phyloP scores from a whole-genome alignment of 2,113 vertebrate species.

The Paralichthys olivaceus region DNA sequence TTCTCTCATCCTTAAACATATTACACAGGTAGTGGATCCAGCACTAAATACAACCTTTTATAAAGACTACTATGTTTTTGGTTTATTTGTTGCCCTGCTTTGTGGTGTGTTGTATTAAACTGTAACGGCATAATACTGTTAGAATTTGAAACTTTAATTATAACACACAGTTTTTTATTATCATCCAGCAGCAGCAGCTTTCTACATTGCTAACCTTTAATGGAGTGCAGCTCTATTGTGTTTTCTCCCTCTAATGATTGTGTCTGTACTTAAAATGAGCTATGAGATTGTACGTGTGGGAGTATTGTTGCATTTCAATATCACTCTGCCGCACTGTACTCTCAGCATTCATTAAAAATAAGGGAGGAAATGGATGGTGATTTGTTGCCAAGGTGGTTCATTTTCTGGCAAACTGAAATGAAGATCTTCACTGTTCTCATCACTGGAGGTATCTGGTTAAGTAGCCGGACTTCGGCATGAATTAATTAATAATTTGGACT shows the following conservation, averaged over 20 bases:
- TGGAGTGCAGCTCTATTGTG: slow-evolving; percentile 43
- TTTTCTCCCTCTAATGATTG: slow-evolving; percentile 46
- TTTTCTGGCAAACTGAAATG: slow-evolving; percentile 36
- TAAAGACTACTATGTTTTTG: not conserved
- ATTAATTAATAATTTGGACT: slow-evolving; percentile 13
- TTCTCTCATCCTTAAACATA: slow-evolving; percentile 5
- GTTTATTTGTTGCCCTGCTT: not conserved
- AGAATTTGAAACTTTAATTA: slow-evolving; percentile 37
- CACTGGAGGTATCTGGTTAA: not conserved
- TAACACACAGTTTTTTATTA: slow-evolving; percentile 34
- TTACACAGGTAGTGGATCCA: not conserved
- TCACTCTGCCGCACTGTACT: slow-evolving; percentile 35
- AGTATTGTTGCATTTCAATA: slow-evolving; percentile 59
- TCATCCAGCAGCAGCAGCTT: slow-evolving; percentile 30
- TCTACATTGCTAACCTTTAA: slow-evolving; percentile 48
- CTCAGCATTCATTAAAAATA: slow-evolving; percentile 47
- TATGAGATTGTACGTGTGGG: slow-evolving; percentile 53
- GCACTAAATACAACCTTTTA: not conserved
- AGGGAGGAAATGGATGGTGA: slow-evolving; percentile 33
- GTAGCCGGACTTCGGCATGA: not conserved
- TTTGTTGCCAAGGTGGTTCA: slow-evolving; percentile 27
- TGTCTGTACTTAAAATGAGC: slow-evolving; percentile 56
- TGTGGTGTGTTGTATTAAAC: not conserved
- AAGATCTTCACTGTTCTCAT: slow-evolving; percentile 21
- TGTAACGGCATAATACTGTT: slow-evolving; percentile 1